These are phyloP conservation scores for Augochlora pura DNA, from an alignment of 1,140 invertebrate genomes.

Conservation along the genomic window DNA sequence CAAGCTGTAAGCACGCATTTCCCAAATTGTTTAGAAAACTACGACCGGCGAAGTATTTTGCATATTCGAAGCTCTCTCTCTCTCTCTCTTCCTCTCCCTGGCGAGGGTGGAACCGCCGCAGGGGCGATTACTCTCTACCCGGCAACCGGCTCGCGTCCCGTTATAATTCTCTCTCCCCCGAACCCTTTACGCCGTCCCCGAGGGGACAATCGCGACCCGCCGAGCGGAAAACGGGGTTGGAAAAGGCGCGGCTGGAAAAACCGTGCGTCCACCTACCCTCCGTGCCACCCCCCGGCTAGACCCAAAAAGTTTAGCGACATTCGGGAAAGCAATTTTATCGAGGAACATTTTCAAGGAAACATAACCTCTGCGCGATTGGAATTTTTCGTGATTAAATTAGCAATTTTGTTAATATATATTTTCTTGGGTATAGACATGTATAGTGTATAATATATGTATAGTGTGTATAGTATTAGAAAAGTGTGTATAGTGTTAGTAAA, in stretches of 20 bases:
- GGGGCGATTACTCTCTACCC: slow-evolving; percentile 49
- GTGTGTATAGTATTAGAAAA: too few species aligned
- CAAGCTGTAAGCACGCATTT: slow-evolving; percentile 11
- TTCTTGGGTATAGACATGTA: too few species aligned
- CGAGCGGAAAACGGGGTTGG: slow-evolving; percentile 22
- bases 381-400: too few species aligned
- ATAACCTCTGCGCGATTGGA: too few species aligned
- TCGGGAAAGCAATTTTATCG: too few species aligned
- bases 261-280: background rate
- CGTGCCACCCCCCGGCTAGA: too few species aligned
- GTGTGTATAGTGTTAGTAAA: too few species aligned
- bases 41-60: slow-evolving; percentile 4
- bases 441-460: too few species aligned
- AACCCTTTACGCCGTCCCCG: slow-evolving; percentile 20
- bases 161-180: slow-evolving; percentile 30
- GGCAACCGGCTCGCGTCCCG: slow-evolving; percentile 13
- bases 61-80: slow-evolving; percentile 24
- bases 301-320: too few species aligned
- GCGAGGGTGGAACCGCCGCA: background rate
- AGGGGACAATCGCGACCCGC: slow-evolving; percentile 31
- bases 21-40: slow-evolving; percentile 39
- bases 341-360: too few species aligned
- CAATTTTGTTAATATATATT: too few species aligned
- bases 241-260: slow-evolving; percentile 7
- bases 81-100: too few species aligned